A percentile compares a stretch with the other conserved stretches of the same genome.
These are phyloP conservation scores for Troglohyphantes excavatus DNA, from an alignment of 2,888 invertebrate genomes.

Conservation along the genomic window DNA sequence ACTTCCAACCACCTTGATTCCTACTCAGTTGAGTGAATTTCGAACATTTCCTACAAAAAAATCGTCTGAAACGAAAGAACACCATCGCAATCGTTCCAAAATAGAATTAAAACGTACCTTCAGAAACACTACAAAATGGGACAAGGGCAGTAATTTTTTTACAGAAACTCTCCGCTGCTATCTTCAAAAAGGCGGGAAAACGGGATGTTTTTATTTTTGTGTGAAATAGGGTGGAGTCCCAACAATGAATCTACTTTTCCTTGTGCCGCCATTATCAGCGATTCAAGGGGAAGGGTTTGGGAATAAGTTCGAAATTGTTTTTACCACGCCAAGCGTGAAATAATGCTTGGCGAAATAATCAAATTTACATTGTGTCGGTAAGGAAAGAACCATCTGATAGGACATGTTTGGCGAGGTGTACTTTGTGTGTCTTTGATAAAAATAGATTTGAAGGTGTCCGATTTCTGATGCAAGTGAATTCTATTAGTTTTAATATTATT, in stretches of 20 bases:
- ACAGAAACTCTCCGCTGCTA: neutral
- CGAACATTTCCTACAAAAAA: neutral
- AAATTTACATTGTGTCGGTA: slow-evolving; percentile 4
- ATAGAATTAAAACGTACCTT: neutral
- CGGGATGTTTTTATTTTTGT: neutral
- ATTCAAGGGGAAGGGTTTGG: slow-evolving; percentile 5
- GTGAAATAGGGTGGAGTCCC: neutral
- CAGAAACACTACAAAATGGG: neutral
- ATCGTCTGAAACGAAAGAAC: neutral
- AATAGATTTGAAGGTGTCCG: neutral
- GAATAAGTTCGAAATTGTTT: slow-evolving; percentile 22
- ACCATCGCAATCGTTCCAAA: neutral
- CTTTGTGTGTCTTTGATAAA: neutral
- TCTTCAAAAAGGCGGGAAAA: neutral
- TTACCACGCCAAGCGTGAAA: slow-evolving; percentile 23
- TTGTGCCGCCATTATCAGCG: neutral
- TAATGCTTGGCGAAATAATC: neutral
- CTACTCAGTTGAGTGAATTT: neutral
- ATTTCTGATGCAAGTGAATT: neutral
- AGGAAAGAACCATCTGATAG: neutral
- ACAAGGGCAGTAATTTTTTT: slow-evolving; percentile 6
- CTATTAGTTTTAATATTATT: neutral
- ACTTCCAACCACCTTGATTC: too few species aligned
- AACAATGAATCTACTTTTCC: neutral
- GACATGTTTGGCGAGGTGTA: too few species aligned